phyloP scores from a whole-genome alignment of 2,888 invertebrate genomes.

The Conistra vaccinii region DNA sequence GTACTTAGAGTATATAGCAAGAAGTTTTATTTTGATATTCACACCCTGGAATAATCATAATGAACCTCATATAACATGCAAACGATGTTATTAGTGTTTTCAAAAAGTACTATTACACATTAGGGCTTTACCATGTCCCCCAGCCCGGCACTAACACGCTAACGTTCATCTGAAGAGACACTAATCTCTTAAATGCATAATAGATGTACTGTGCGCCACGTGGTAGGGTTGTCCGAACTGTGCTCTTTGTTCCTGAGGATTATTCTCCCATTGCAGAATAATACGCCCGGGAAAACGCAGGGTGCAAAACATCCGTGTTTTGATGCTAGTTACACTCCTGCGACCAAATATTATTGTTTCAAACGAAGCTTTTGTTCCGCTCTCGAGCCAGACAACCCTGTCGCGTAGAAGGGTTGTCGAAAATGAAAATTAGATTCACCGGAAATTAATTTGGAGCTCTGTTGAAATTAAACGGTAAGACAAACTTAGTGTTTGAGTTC shows the following conservation, averaged over 20 bases:
- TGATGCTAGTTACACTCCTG: slow-evolving; percentile 2
- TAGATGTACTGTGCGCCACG: slow-evolving; percentile 28
- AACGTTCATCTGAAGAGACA: slow-evolving; percentile 36
- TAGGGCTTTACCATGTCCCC: background rate
- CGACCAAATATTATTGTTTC: background rate
- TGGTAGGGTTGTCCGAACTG: slow-evolving; percentile 10
- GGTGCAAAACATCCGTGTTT: background rate
- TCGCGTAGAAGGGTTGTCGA: slow-evolving; percentile 10
- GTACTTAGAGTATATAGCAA: background rate
- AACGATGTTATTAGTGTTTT: slow-evolving; percentile 1
- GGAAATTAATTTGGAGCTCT: slow-evolving; percentile 40
- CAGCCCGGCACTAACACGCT: slow-evolving; percentile 11
- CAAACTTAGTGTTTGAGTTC: slow-evolving; percentile 44
- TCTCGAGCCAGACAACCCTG: slow-evolving; percentile 15
- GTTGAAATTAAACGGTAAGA: slow-evolving; percentile 33
- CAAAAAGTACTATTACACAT: background rate
- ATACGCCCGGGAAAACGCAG: background rate
- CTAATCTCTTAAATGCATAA: slow-evolving; percentile 57
- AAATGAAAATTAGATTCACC: slow-evolving; percentile 27
- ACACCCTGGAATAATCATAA: background rate
- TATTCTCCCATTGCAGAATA: slow-evolving; percentile 26
- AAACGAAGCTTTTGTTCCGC: background rate
- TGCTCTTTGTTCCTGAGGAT: slow-evolving; percentile 21
- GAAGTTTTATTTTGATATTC: background rate
- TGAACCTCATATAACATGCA: slow-evolving; percentile 3